Conservation (phyloP, 1,140 invertebrate genomes). For the Pinna nobilis region DNA sequence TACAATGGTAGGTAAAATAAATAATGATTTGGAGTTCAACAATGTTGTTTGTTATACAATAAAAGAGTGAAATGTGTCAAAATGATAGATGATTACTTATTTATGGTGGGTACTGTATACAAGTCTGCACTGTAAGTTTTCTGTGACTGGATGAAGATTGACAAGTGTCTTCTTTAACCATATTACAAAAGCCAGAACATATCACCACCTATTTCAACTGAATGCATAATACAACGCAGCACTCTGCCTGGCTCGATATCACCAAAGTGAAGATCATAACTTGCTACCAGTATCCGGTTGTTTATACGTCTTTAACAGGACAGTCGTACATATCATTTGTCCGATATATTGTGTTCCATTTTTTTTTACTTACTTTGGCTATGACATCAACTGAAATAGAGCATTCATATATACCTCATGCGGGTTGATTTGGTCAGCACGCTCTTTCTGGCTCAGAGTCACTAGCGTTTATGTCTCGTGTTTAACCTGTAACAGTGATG, state of each 20-base stretch:
- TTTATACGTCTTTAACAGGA: background rate
- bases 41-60: too few species aligned
- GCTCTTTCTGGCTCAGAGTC: background rate
- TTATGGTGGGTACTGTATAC: too few species aligned
- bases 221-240: background rate
- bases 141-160: background rate
- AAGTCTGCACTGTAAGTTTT: background rate
- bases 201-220: background rate
- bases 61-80: too few species aligned
- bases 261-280: background rate
- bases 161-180: constrained; percentile 2
- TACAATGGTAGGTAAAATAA: too few species aligned
- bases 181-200: background rate
- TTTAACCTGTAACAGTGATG: background rate
- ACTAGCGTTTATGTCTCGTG: background rate
- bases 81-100: too few species aligned
- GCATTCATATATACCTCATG: background rate
- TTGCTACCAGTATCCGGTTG: background rate
- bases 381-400: background rate
- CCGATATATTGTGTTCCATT: background rate
- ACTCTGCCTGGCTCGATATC: background rate
- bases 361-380: background rate
- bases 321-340: constrained; percentile 2
- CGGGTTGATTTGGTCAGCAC: background rate
- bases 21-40: too few species aligned